Evolutionary conservation across 2,113 vertebrate species (phyloP), one percentile per base, ranked within the genome.

Genomic region (Gopherus flavomarginatus): DNA sequence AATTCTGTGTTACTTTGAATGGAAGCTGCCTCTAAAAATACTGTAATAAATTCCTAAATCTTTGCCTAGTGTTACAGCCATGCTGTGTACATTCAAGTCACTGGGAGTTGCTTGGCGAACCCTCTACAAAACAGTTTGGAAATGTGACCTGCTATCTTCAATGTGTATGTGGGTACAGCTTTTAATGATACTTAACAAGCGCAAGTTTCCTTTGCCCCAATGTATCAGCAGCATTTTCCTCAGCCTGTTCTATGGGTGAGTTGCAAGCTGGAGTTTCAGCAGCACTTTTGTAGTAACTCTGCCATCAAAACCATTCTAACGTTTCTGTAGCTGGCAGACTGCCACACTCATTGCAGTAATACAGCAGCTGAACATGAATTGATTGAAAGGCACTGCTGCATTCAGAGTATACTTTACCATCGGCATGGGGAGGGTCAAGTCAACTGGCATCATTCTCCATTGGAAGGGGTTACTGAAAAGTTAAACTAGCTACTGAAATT

Each of bases 181-280:
- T 42, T 82, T 42, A 83, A 83, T 57, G 38, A 26, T 44, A 69
- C 16, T n/a, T 69, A 44, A 38, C 21, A 77, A 44, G 38, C 26
- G 19, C 81, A 83, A 83, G 8, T 42, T 83, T 57, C 54, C n/a
- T 29, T 11, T 83, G 81, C 22, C 26, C 38, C 22, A 17, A 14
- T 52, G 14, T 24, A 54, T n/a, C 24, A 44, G 53, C 38, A 82
- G 2, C 78, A 83, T 14, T 85, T 91, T 95, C 38, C 26, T 95
- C 1, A 69, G 6, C n/a, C 21, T 11, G 0, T 24, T 24, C 59
- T 24, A 2, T 1, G 22, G 29, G 4, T 2, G 72, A 3, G 84
- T 12, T 13, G 38, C 49, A 90, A 86, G 26, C 49, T 90, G 52
- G 53, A 26, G 35, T 57, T 83, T 57, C 38, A 69, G 62, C 31